These are phyloP conservation scores for Hylaeus anthracinus DNA, from an alignment of 1,140 invertebrate genomes.

Conservation along the genomic window DNA sequence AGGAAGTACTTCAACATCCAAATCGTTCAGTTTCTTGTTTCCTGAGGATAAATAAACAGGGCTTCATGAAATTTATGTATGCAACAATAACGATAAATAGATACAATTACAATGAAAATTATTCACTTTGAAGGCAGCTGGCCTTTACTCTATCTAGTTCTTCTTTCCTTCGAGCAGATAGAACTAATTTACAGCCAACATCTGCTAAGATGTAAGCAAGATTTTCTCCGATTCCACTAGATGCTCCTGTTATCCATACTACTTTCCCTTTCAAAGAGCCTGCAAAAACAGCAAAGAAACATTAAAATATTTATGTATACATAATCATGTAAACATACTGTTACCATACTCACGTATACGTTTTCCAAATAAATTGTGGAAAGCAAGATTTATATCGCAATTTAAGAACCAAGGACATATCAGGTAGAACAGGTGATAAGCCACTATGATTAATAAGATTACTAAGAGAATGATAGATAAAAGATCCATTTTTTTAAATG, in stretches of 20 bases:
- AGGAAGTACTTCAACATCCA: constrained; percentile 87
- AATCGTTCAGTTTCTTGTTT: constrained; percentile 80
- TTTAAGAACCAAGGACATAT: constrained; percentile 81
- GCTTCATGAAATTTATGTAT: no score
- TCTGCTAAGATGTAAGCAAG: constrained; percentile 88
- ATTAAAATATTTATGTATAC: not conserved
- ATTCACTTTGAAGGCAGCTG: constrained; percentile 83
- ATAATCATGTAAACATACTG: not conserved
- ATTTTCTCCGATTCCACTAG: constrained; percentile 93
- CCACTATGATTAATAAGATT: constrained; percentile 55
- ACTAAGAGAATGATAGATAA: constrained; percentile 79
- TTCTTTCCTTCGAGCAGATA: constrained; percentile 87
- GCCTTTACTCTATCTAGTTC: constrained; percentile 89
- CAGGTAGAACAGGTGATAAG: constrained; percentile 81
- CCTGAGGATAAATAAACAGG: constrained; percentile 61
- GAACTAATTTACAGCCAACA: constrained; percentile 86
- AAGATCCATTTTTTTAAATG: constrained; percentile 60
- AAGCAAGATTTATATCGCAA: constrained; percentile 82
- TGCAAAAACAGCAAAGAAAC: constrained; percentile 10
- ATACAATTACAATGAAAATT: not conserved
- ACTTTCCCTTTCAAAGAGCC: constrained; percentile 86
- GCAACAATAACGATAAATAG: not conserved
- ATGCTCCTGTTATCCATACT: constrained; percentile 94
- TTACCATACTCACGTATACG: constrained; percentile 79
- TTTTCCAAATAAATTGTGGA: constrained; percentile 84